phyloP scores from a whole-genome alignment of 2,113 vertebrate species.

The Gymnarchus niloticus region DNA sequence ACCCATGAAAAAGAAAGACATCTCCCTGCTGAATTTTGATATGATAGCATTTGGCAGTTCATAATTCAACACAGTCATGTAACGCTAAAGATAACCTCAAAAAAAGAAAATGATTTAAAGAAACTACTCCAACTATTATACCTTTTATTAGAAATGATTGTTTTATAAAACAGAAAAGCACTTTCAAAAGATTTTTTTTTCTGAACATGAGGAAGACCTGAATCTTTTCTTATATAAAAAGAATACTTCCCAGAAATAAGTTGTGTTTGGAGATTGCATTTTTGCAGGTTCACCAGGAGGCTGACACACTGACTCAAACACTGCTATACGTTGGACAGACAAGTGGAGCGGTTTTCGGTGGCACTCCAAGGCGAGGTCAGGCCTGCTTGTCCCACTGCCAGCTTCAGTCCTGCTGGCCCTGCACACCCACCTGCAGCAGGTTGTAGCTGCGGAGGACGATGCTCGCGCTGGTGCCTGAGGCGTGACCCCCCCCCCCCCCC shows the following conservation, averaged over 20 bases:
- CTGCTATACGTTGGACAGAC: slow-evolving; percentile 73
- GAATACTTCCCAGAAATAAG: slow-evolving; percentile 29
- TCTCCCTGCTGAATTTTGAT: slow-evolving; percentile 48
- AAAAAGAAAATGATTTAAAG: slow-evolving; percentile 54
- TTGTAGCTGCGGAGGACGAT: not conserved
- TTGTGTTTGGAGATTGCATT: slow-evolving; percentile 32
- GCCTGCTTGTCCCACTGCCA: slow-evolving; percentile 33
- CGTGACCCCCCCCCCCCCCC: not conserved
- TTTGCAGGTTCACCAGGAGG: slow-evolving; percentile 72
- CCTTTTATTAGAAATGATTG: slow-evolving; percentile 81
- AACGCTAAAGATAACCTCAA: slow-evolving; percentile 27
- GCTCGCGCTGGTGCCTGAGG: not conserved
- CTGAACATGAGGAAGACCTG: slow-evolving; percentile 48
- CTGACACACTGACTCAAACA: slow-evolving; percentile 69
- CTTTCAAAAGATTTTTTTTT: slow-evolving; percentile 36
- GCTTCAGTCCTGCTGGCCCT: not conserved
- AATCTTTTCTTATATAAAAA: slow-evolving; percentile 32
- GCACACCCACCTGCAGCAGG: not conserved
- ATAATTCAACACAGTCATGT: slow-evolving; percentile 39
- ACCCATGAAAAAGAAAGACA: slow-evolving; percentile 25
- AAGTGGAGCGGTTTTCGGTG: slow-evolving; percentile 53
- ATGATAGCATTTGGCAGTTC: slow-evolving; percentile 54
- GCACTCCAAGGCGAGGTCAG: slow-evolving; percentile 73
- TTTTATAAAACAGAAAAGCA: slow-evolving; percentile 74
- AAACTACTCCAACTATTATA: slow-evolving; percentile 79